Evolutionary conservation across 2,888 invertebrate species (phyloP), one percentile per base, ranked within the genome.

Genomic region (Cerceris rybyensis): DNA sequence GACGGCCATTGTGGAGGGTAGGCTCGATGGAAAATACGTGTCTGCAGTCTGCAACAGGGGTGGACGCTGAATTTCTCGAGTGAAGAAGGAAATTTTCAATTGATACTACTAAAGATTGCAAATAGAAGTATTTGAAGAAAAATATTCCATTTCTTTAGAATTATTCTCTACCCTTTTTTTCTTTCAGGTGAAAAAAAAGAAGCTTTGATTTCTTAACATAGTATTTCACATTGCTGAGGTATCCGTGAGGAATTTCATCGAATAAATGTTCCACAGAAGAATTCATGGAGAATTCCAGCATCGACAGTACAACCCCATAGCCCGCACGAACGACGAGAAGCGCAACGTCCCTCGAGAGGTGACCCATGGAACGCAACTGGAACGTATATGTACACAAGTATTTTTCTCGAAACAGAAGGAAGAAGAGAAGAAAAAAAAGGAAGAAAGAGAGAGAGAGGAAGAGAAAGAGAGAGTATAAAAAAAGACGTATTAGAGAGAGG

Each of bases 21-120:
- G 74, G 60, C 73, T 28, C 69, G 59, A 75, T 74, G 76, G 80
- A 80, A 85, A 85, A 80, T 78, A 66, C 80, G 69, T 73, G 81
- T 70, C 69, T 17, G 41, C n/a, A 17, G 28, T 17, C 41, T 57
- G 70, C 7, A n/a, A 7, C 49, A 46, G 7, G 57, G 50, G 17
- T 14, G 14, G 49, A 68, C 52, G 57, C 58, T 65, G 66, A 71
- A 68, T 70, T 55, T 74, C 54, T 58, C 59, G 57, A 42, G 58
- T 55, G 65, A 70, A 76, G 75, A 79, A 73, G 73, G 70, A 70
- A 78, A 77, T 63, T 68, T 66, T 52, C 41, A 57, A 28, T 28
- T 28, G 52, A 28, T 59, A 14, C 46, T 65, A 14, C 46, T 46
- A 11, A 46, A 2, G 9, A 1, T 46, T 11, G 46, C 46, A 11